These are phyloP conservation scores for Atlantisia rogersi DNA, from an alignment of 2,113 vertebrate genomes.

Conservation along the genomic window DNA sequence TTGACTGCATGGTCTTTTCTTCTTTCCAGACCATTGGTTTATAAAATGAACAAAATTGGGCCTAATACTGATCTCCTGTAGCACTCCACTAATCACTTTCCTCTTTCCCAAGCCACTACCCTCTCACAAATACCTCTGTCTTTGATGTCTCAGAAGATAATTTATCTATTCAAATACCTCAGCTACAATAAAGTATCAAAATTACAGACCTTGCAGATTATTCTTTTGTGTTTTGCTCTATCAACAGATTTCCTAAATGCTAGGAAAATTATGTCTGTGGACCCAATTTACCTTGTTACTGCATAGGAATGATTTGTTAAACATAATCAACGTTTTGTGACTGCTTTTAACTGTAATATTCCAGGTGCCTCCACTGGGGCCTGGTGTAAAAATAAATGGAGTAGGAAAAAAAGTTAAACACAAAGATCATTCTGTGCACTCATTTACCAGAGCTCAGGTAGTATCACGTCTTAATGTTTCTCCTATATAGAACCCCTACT, in stretches of 20 bases:
- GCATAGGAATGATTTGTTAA: slow-evolving; percentile 36
- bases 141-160: slow-evolving; percentile 60
- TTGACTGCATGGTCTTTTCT: background rate
- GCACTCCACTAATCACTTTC: slow-evolving; percentile 54
- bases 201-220: slow-evolving; percentile 55
- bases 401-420: background rate
- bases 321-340: slow-evolving; percentile 56
- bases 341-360: slow-evolving; percentile 40
- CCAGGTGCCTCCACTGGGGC: background rate
- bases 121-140: slow-evolving; percentile 44
- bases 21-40: slow-evolving; percentile 60
- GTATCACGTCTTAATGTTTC: background rate
- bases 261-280: slow-evolving; percentile 24
- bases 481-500: background rate
- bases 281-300: slow-evolving; percentile 47
- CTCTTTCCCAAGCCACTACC: slow-evolving; percentile 49
- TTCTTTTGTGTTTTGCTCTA: slow-evolving; percentile 59
- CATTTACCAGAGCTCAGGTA: background rate
- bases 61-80: slow-evolving; percentile 29
- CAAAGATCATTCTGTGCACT: background rate
- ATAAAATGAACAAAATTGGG: slow-evolving; percentile 69
- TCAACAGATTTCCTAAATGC: slow-evolving; percentile 51
- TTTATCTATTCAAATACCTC: slow-evolving; percentile 58
- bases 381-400: slow-evolving; percentile 33
- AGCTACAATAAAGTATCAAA: slow-evolving; percentile 40